A percentile compares a stretch with the other conserved stretches of the same genome.
phyloP scores from a whole-genome alignment of 2,797 vertebrate species.

The Gallinago stenura region DNA sequence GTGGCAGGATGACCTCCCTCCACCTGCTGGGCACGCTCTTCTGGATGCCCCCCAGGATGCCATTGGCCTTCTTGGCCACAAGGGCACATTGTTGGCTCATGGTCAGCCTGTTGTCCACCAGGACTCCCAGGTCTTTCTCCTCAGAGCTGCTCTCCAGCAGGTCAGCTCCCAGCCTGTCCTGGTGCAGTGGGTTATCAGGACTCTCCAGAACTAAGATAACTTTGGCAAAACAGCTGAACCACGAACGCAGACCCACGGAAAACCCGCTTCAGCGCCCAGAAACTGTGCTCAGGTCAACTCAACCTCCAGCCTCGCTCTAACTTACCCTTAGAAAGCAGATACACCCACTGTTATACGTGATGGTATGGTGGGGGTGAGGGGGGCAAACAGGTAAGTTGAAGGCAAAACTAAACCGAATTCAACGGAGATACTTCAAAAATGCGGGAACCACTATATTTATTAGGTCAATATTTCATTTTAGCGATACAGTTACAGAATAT shows the following conservation, averaged over 20 bases:
- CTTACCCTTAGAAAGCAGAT: accelerated
- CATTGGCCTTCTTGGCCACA: too few relatives aligned
- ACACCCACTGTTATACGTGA: accelerated
- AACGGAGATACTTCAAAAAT: constrained; percentile 55
- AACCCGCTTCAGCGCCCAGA: not conserved
- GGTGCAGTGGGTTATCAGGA: too few relatives aligned
- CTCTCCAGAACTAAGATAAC: not conserved
- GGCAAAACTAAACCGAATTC: not conserved
- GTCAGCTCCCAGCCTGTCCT: too few relatives aligned
- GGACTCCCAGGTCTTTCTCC: too few relatives aligned
- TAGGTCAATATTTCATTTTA: constrained; percentile 82
- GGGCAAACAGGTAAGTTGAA: not conserved
- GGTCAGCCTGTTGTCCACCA: too few relatives aligned
- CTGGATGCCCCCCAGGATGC: too few relatives aligned
- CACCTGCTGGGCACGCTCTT: too few relatives aligned
- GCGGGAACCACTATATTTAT: constrained; percentile 86
- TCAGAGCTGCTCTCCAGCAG: too few relatives aligned
- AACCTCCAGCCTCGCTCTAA: not conserved
- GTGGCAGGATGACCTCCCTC: too few relatives aligned
- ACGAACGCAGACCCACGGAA: accelerated
- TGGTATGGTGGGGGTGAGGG: accelerated
- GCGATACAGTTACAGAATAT: constrained; percentile 89
- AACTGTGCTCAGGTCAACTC: accelerated
- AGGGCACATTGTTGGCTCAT: too few relatives aligned
- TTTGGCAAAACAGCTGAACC: accelerated